phyloP scores from a whole-genome alignment of 1,140 invertebrate species.

The Ganaspis sp. region DNA sequence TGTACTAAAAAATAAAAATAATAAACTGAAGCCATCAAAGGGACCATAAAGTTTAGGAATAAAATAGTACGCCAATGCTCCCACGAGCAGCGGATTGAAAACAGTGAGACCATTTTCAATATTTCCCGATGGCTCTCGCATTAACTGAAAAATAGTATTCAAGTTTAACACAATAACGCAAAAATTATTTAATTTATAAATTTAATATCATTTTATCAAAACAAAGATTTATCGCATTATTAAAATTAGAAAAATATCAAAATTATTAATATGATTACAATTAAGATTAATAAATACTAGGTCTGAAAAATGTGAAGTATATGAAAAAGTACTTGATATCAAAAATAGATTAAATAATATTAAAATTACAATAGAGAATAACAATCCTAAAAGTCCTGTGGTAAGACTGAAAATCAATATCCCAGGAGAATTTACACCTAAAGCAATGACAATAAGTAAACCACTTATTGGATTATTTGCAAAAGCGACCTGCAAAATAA shows the following conservation, averaged over 20 bases:
- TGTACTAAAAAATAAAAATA: slow-evolving; percentile 57
- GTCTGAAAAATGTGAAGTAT: too few species aligned
- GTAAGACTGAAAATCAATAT: slow-evolving; percentile 56
- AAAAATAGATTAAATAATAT: neutral
- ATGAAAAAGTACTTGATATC: too few species aligned
- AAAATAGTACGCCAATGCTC: slow-evolving; percentile 65
- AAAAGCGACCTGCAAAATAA: slow-evolving; percentile 65
- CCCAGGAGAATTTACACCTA: slow-evolving; percentile 61
- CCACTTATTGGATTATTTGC: slow-evolving; percentile 75
- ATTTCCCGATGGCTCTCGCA: slow-evolving; percentile 59
- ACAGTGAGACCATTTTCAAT: slow-evolving; percentile 71
- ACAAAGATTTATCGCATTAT: too few species aligned
- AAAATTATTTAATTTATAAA: neutral
- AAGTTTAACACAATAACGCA: slow-evolving; percentile 37
- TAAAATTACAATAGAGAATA: slow-evolving; percentile 70
- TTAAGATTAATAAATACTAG: too few species aligned
- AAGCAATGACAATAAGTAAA: slow-evolving; percentile 66
- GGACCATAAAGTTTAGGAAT: slow-evolving; percentile 64
- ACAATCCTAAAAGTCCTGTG: slow-evolving; percentile 69
- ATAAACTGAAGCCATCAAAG: slow-evolving; percentile 62
- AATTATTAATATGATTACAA: too few species aligned
- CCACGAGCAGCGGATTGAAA: slow-evolving; percentile 74
- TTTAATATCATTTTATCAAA: neutral
- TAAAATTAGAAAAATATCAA: too few species aligned
- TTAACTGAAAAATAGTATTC: slow-evolving; percentile 59